Evolutionary conservation across 2,888 invertebrate genomes (phyloP).

Genomic region (Epinotia ramella): DNA sequence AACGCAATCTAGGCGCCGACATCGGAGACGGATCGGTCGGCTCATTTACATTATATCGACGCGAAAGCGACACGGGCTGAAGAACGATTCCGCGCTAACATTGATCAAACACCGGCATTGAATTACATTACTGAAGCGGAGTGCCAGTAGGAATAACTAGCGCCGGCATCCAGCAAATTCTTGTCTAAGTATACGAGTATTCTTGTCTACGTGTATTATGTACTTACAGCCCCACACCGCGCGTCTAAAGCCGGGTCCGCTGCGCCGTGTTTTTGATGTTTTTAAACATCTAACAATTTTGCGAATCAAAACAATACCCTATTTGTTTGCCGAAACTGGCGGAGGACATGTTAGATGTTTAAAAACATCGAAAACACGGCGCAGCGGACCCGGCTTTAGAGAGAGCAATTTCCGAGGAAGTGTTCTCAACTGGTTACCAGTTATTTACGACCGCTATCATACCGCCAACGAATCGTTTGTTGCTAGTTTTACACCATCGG

Average conservation of each 20-base stretch:
- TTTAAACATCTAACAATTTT: too few relatives aligned
- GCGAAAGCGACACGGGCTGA: constrained; percentile 59
- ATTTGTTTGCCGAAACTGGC: too few relatives aligned
- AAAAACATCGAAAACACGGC: too few relatives aligned
- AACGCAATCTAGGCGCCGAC: constrained; percentile 54
- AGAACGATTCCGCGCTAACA: constrained; percentile 61
- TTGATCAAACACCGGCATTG: constrained; percentile 60
- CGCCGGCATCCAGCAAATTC: constrained; percentile 53
- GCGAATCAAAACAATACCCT: too few relatives aligned
- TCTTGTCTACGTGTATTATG: too few relatives aligned
- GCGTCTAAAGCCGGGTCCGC: too few relatives aligned
- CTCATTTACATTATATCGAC: constrained; percentile 67
- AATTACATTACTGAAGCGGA: constrained; percentile 60
- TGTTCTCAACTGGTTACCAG: constrained; percentile 59
- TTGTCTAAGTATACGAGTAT: constrained; percentile 52
- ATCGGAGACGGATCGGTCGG: constrained; percentile 54
- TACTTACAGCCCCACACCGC: constrained; percentile 44
- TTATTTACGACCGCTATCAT: constrained; percentile 57
- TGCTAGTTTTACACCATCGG: constrained; percentile 43
- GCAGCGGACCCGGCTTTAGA: too few relatives aligned
- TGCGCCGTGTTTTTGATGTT: too few relatives aligned
- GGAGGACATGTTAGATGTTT: too few relatives aligned
- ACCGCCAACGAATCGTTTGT: constrained; percentile 55
- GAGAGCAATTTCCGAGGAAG: constrained; percentile 70
- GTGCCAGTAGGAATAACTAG: constrained; percentile 35